Percentiles rank a stretch among this genome's conserved stretches.
Conservation (phyloP, 2,113 vertebrate genomes). For the Jaculus jaculus region DNA sequence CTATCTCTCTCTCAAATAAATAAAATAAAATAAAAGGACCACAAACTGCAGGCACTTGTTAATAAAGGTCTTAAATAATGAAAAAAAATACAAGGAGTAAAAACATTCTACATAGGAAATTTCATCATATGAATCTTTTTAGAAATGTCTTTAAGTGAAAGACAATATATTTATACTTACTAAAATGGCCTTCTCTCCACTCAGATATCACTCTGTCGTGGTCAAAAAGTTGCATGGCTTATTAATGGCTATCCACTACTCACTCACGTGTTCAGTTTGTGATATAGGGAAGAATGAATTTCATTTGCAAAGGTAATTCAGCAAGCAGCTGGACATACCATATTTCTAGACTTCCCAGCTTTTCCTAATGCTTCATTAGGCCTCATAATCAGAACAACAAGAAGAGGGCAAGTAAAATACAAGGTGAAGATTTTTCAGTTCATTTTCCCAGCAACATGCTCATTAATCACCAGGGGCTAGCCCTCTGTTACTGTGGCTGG, state of each 20-base stretch:
- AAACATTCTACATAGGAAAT: conserved; percentile 20
- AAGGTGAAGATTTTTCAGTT: conserved; percentile 95
- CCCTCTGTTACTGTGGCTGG: conserved; percentile 84
- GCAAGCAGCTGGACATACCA: conserved; percentile 81
- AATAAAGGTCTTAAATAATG: too few relatives aligned
- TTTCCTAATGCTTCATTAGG: conserved; percentile 93
- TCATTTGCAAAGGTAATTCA: conserved; percentile 65
- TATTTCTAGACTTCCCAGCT: conserved; percentile 87
- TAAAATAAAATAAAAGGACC: too few relatives aligned
- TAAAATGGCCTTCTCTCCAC: conserved; percentile 19
- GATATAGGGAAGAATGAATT: background rate
- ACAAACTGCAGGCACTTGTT: too few relatives aligned
- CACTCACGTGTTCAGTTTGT: background rate
- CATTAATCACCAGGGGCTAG: conserved; percentile 92
- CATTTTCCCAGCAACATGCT: conserved; percentile 92
- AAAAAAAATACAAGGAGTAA: conserved; percentile 8
- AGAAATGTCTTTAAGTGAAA: conserved; percentile 1
- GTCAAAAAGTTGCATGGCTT: background rate
- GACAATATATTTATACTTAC: background rate
- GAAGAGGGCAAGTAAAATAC: conserved; percentile 88
- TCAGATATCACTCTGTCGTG: background rate
- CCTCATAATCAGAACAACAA: conserved; percentile 89
- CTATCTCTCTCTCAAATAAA: too few relatives aligned
- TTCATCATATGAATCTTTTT: background rate
- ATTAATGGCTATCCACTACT: background rate